Base-by-base conservation (phyloP, 2,888 invertebrate genomes). In the Hemaris fuciformis region DNA sequence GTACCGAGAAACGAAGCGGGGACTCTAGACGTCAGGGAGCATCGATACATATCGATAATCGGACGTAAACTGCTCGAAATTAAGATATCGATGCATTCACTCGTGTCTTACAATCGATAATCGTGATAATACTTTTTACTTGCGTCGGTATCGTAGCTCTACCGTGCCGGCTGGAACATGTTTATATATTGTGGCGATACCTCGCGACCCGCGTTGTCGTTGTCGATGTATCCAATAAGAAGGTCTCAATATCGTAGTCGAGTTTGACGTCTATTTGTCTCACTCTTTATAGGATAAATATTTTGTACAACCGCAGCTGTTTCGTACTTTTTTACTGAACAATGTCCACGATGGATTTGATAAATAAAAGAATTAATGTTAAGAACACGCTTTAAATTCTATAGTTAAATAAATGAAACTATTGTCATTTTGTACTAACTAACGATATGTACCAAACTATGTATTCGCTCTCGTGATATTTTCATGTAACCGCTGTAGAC, bases 311-410 rank as follows among this genome's bases (percentile, higher is more conserved):
- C 77, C 78, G 79, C 85, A 79, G 78, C 79, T 80, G 81, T 91
- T 91, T 91, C 89, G 79, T 90, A 91, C 91, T 90, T 91, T 91
- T 91, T 84, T 91, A 90, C 88, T 80, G 79, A 85, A 82, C 78
- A 74, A 76, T 74, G 74, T 80, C 73, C 75, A 79, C 74, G 68
- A 86, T 75, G 88, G 89, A 91, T 91, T 91, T 91, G 90, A 90
- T 89, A 27, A 53, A 31, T 31, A 53, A 20, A 89, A 82, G n/a
- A 78, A 85, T 69, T 86, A 86, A 81, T 76, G 66, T 81, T 86
- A 88, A 84, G 82, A 79, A 88, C 88, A 89, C 89, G 91, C 91
- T 90, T 90, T 86, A 84, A 88, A 85, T 77, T 81, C 79, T 85
- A 84, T 84, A 83, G 79, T 81, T 73, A 79, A 76, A 64, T 62